phyloP scores from a whole-genome alignment of 2,888 invertebrate genomes.

The Spialia ferax region DNA sequence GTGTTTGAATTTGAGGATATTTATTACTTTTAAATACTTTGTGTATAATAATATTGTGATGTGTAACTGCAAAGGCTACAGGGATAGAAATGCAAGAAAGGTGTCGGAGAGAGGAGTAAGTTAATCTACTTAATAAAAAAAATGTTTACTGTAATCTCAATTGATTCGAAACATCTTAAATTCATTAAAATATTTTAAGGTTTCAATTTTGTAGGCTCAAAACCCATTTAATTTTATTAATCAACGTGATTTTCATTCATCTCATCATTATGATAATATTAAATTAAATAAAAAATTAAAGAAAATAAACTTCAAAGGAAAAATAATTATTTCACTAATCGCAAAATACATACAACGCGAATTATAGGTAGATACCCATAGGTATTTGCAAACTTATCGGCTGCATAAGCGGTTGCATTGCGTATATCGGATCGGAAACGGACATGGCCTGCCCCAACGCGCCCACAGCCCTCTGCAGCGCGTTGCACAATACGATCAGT shows the following conservation, averaged over 20 bases:
- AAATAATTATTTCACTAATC: background rate
- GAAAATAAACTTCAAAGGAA: background rate
- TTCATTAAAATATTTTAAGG: no score
- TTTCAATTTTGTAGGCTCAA: no score
- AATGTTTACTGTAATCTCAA: no score
- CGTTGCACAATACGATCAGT: slow-evolving; percentile 74
- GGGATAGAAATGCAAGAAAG: slow-evolving; percentile 50
- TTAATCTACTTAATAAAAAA: no score
- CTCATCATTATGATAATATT: no score
- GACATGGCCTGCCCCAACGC: slow-evolving; percentile 80
- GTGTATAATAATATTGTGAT: slow-evolving; percentile 48
- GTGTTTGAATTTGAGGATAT: slow-evolving; percentile 3
- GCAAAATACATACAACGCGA: no score
- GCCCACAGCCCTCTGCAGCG: slow-evolving; percentile 53
- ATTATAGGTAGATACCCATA: no score
- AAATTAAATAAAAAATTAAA: no score
- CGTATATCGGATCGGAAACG: slow-evolving; percentile 67
- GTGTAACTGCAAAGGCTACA: slow-evolving; percentile 56
- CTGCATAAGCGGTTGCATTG: slow-evolving; percentile 56
- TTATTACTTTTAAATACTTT: slow-evolving; percentile 11
- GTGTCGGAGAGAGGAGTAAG: slow-evolving; percentile 51
- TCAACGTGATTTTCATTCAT: no score
- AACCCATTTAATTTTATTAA: no score
- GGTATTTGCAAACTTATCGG: slow-evolving; percentile 53
- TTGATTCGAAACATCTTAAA: no score